Conservation (phyloP, 2,797 vertebrate genomes). For the Smutsia temminckii region DNA sequence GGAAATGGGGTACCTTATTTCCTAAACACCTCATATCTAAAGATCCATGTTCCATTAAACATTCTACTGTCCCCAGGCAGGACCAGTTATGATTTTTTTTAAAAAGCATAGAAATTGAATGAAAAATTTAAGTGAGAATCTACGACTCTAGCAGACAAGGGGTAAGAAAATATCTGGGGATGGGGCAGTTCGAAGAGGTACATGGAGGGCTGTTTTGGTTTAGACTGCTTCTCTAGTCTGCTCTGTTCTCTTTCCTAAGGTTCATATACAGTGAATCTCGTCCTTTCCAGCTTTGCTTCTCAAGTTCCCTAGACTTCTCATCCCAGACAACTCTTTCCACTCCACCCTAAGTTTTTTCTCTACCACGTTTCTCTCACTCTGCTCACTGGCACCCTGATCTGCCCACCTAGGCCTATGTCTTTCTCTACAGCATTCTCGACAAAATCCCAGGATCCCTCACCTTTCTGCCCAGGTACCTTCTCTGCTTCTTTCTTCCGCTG, state of each 20-base stretch:
- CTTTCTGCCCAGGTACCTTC: background rate
- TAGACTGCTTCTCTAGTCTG: background rate
- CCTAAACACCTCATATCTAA: slow-evolving; percentile 28
- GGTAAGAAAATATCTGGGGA: background rate
- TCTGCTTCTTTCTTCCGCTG: background rate
- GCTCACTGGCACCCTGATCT: background rate
- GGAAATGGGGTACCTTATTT: background rate
- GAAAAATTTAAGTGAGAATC: background rate
- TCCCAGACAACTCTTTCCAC: background rate
- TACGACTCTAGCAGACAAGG: slow-evolving; percentile 25
- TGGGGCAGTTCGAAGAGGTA: background rate
- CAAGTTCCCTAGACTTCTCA: background rate
- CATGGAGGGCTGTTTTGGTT: background rate
- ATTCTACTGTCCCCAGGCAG: background rate
- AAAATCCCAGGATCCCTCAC: background rate
- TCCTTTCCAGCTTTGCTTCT: background rate
- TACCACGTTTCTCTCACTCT: background rate
- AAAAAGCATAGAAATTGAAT: background rate
- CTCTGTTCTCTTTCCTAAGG: background rate
- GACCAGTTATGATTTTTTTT: background rate
- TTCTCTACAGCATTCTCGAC: background rate
- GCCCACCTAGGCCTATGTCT: slow-evolving; percentile 14
- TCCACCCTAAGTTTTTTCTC: slow-evolving; percentile 37
- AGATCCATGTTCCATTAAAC: slow-evolving; percentile 22
- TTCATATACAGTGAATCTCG: background rate